Evolutionary conservation across 2,888 invertebrate genomes (phyloP).

Genomic region (Gryllus longicercus): DNA sequence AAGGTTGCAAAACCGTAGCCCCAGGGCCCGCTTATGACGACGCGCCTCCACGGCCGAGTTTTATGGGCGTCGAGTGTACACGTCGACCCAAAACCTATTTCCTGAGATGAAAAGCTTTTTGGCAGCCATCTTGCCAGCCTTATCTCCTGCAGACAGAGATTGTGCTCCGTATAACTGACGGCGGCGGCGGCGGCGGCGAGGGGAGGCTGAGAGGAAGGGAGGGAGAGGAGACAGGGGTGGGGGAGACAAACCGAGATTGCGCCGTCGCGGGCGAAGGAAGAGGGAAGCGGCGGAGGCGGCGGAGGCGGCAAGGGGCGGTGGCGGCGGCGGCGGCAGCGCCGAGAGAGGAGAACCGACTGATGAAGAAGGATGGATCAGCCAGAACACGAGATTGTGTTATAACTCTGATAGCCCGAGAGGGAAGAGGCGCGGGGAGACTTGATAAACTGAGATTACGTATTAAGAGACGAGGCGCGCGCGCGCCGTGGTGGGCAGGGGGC

Average conservation of each 20-base stretch:
- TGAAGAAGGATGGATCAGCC: slow-evolving; percentile 33
- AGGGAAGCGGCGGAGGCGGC: slow-evolving; percentile 20
- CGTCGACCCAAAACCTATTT: slow-evolving; percentile 33
- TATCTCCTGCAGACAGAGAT: slow-evolving; percentile 35
- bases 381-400: slow-evolving; percentile 35
- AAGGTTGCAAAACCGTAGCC: slow-evolving; percentile 17
- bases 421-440: slow-evolving; percentile 25
- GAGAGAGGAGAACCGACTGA: slow-evolving; percentile 18
- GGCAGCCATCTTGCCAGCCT: slow-evolving; percentile 35
- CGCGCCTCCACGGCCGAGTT: slow-evolving; percentile 1
- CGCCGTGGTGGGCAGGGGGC: background rate
- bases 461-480: slow-evolving; percentile 23
- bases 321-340: background rate
- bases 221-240: slow-evolving; percentile 12
- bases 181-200: background rate
- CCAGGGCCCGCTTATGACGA: background rate
- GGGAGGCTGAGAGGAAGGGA: background rate
- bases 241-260: slow-evolving; percentile 27
- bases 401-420: slow-evolving; percentile 26
- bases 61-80: slow-evolving; percentile 25
- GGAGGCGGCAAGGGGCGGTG: background rate
- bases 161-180: slow-evolving; percentile 29
- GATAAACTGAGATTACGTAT: slow-evolving; percentile 32
- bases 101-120: slow-evolving; percentile 33
- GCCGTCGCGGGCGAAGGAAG: slow-evolving; percentile 19